Evolutionary conservation across 2,888 invertebrate species (phyloP), one percentile per base, ranked within the genome.

Genomic region (Phorcus lineatus): DNA sequence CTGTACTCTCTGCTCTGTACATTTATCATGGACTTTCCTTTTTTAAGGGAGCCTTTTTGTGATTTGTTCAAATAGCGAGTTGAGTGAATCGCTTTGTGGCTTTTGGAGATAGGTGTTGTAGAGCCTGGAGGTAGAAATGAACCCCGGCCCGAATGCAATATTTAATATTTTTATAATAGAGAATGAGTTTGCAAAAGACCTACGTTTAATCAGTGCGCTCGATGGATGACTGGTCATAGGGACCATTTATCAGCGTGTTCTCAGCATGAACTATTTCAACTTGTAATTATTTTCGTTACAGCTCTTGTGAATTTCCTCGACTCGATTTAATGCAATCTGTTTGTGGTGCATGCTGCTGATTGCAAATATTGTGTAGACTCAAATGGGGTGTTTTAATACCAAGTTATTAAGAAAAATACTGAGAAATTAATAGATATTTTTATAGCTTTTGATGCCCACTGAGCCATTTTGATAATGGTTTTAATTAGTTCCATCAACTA

Each of bases 31-130:
- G 28, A 28, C 62, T 22, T 62, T 62, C 22, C 62, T 16, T 62
- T 62, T 62, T 28, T 62, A 13, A 11, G 28, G 62, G 28, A 62
- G 22, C 28, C 28, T 22, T 62, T 62, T 62, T 62, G 28, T 62
- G 62, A 62, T 62, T 16, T 62, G 62, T 62, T 62, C 62, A 62
- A 62, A 62, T 62, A 62, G 62, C 62, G 9, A 62, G 62, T 62
- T 62, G 62, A 28, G 62, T 28, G 24, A 62, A 22, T 62, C 28
- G 28, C 62, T 62, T 62, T 62, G 62, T 11, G 62, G 28, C 28
- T 62, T 62, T 24, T 28, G 28, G 17, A 62, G 24, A 28, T 62
- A 62, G 24, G 62, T 62, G 19, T 19, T 57, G 22, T 57, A 19
- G 19, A 19, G 28, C 62, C 24, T 62, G 22, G 13, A 28, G 62